phyloP scores from a whole-genome alignment of 1,140 invertebrate genomes.

The Proales similis region DNA sequence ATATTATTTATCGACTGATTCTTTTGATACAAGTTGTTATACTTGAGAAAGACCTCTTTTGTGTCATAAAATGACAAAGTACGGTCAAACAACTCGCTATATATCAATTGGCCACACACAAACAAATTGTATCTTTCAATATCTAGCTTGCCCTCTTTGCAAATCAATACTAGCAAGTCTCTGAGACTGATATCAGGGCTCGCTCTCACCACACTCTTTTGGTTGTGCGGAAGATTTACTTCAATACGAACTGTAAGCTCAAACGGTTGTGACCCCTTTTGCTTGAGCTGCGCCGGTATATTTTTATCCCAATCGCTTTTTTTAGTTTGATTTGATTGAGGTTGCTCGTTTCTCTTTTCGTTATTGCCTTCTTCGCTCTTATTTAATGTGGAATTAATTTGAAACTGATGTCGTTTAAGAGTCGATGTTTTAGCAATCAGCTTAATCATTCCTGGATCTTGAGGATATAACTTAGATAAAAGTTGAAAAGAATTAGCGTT shows the following conservation, averaged over 20 bases:
- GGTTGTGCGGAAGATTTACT: slow-evolving; percentile 26
- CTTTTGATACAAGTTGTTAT: slow-evolving; percentile 27
- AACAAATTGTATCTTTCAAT: slow-evolving; percentile 1
- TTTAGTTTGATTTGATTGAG: too few species aligned
- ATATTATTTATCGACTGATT: slow-evolving; percentile 2
- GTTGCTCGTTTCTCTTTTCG: too few species aligned
- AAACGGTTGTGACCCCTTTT: too few species aligned
- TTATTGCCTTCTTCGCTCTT: too few species aligned
- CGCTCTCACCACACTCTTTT: slow-evolving; percentile 24
- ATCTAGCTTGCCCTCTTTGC: slow-evolving; percentile 23
- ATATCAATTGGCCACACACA: neutral
- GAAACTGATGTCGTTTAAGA: slow-evolving; percentile 17
- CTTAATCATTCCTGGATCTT: slow-evolving; percentile 24
- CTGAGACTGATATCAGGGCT: slow-evolving; percentile 2
- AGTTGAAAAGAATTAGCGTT: slow-evolving; percentile 5
- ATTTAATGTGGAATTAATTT: neutral
- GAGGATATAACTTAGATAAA: neutral
- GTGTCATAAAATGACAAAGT: slow-evolving; percentile 6
- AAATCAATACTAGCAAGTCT: slow-evolving; percentile 11
- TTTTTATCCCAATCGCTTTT: too few species aligned
- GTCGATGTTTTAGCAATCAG: slow-evolving; percentile 13
- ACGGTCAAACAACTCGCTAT: neutral
- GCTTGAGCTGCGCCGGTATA: too few species aligned
- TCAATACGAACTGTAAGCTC: slow-evolving; percentile 7
- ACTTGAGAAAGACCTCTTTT: slow-evolving; percentile 24